These are phyloP conservation scores for Agapornis roseicollis DNA, from an alignment of 2,113 vertebrate species.

Conservation along the genomic window DNA sequence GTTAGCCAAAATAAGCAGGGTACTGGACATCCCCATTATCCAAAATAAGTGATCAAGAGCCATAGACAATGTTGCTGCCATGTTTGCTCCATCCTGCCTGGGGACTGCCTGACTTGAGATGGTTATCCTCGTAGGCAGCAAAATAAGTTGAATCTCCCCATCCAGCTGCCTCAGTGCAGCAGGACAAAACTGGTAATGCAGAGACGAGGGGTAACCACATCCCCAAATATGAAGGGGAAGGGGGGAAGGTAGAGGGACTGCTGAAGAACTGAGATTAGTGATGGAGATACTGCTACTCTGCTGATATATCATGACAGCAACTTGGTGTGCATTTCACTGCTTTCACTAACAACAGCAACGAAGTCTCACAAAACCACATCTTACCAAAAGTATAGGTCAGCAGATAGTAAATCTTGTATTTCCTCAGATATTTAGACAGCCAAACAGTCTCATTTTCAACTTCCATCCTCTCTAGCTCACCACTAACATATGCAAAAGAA, in stretches of 20 bases:
- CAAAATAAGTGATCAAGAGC: not conserved
- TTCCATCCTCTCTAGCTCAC: not conserved
- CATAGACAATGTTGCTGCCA: not conserved
- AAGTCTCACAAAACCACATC: not conserved
- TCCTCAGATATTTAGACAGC: not conserved
- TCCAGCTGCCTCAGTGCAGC: not conserved
- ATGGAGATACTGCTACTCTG: not conserved
- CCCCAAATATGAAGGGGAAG: not conserved
- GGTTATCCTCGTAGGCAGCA: not conserved
- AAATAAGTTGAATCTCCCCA: not conserved
- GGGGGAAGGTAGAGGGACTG: not conserved
- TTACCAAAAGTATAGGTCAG: not conserved
- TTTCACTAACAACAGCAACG: not conserved
- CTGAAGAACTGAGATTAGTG: not conserved
- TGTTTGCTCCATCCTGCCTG: not conserved
- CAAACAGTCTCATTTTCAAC: not conserved
- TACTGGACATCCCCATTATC: not conserved
- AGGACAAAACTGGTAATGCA: not conserved
- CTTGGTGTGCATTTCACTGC: not conserved
- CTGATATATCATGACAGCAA: not conserved
- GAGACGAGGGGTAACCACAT: not conserved
- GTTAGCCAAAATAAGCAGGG: not conserved
- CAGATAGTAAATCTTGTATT: not conserved
- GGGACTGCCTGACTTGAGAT: not conserved
- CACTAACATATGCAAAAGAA: not conserved